Evolutionary conservation across 2,797 vertebrate species (phyloP), one percentile per base, ranked within the genome.

Genomic region (Borostomias antarcticus): DNA sequence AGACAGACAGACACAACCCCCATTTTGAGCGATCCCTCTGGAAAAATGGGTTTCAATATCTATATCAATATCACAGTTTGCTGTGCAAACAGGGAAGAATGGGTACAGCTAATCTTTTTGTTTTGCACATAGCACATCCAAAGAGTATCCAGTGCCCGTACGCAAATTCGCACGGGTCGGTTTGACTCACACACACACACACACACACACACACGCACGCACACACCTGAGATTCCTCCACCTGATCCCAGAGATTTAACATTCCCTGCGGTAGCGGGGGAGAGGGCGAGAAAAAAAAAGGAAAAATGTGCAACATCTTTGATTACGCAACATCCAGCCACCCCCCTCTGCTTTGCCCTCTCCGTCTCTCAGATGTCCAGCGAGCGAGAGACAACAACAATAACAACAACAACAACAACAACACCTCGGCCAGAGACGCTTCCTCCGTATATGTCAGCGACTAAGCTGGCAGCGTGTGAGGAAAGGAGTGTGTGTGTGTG

Each of bases 231-330:
- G 76, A 77, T 72, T 81, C 73, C 76, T 80, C 73, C 82, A 82
- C 64, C 48, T 83, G 85, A 87, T 77, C 78, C 58, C 58, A 40
- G 35, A 70, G 80, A 82, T 85, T 80, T 85, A 82, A 81, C 82
- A 89, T 87, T 89, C 84, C 74, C 84, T 65, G 74, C 70, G 73
- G 73, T 81, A 78, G n/a, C 75, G 67, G 73, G 65, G 74, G 74
- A 76, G 61, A 23, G 32, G 28, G 30, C 21, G 35, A 52, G 66
- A 45, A 57, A 10, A 67, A 62, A 62, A 56, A n/a, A n/a, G 62
- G 58, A 60, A 66, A 58, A 17, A 45, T 32, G 40, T 62, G 40
- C 59, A 47, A 66, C 57, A 61, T 43, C 66, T 66, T 58, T 76
- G 71, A 79, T 80, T 78, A 74, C 59, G 77, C 75, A 82, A 80